Evolutionary conservation across 2,888 invertebrate genomes (phyloP).

Genomic region (Mantis religiosa): DNA sequence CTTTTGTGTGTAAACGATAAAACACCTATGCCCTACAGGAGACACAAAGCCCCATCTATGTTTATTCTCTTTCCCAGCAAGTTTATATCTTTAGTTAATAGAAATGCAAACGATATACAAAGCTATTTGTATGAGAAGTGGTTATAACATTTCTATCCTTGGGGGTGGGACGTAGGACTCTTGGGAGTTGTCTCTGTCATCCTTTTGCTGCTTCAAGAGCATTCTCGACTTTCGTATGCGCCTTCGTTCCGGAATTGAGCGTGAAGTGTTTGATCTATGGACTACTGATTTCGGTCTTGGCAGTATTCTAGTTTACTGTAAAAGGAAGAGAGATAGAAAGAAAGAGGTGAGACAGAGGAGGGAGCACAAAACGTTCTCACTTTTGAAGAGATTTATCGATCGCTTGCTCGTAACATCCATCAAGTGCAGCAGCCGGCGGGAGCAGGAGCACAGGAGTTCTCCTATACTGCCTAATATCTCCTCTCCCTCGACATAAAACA

Average conservation of each 20-base stretch:
- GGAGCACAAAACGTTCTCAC: slow-evolving; percentile 20
- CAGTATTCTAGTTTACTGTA: not conserved
- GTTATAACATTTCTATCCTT: not conserved
- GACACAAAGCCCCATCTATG: too few species aligned
- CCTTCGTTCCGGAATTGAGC: not conserved
- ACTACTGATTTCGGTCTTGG: slow-evolving; percentile 20
- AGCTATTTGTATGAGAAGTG: not conserved
- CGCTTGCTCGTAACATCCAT: slow-evolving; percentile 18
- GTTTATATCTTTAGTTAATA: too few species aligned
- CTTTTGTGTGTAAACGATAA: too few species aligned
- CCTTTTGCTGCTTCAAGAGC: not conserved
- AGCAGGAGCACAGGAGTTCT: slow-evolving; percentile 2
- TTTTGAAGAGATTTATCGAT: slow-evolving; percentile 21
- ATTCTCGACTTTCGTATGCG: not conserved
- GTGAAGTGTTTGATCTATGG: slow-evolving; percentile 16
- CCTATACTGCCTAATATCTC: slow-evolving; percentile 11
- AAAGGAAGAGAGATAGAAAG: not conserved
- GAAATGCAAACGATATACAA: not conserved
- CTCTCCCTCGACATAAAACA: not conserved
- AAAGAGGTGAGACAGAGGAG: not conserved
- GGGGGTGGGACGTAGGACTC: not conserved
- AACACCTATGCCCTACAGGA: too few species aligned
- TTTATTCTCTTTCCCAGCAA: too few species aligned
- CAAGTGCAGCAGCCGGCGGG: slow-evolving; percentile 12
- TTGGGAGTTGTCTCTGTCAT: not conserved